Base-by-base conservation (phyloP, 2,113 vertebrate species). In the Antidorcas marsupialis region DNA sequence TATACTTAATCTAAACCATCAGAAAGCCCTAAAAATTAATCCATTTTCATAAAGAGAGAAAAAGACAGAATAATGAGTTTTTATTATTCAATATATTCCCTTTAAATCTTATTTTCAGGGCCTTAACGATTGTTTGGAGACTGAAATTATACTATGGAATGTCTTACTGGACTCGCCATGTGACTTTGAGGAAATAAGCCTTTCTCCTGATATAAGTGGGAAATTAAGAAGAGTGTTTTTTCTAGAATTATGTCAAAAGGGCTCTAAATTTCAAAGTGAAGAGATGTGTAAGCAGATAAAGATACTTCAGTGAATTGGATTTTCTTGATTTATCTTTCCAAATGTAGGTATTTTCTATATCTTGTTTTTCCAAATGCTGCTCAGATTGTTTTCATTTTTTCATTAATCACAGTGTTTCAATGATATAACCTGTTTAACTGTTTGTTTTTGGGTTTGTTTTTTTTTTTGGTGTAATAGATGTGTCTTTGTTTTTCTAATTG, bases 201-300 rank as follows among this genome's bases (percentile, higher is more conserved):
- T 89, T 94, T 95, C 27, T 90, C 15, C 39, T 36, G 6, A 50
- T 53, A 3, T 19, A 89, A 95, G 45, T 47, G 4, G 19, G 25
- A 92, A 13, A 45, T 57, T 93, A 91, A 71, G 3, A 15, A 2
- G 19, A 82, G 50, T 95, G 19, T 76, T 85, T 96, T 90, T 47
- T 81, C 36, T 47, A 64, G 96, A 76, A 30, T 28, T 67, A 50
- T 64, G 30, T 90, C 30, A 78, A 90, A 95, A 92, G 3, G 3
- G 6, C 47, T 94, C 33, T 94, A 84, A 95, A 94, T 94, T 89
- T 97, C 47, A 81, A 96, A 96, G 36, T 81, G 45, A 96, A 85
- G 45, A 25, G 83, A 85, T 82, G 52, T 64, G 6, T 96, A 96
- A 88, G 67, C 5, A 82, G 55, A 55, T 91, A 85, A 93, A 88